Conservation (phyloP, 2,888 invertebrate genomes). For the Galeruca laticollis region DNA sequence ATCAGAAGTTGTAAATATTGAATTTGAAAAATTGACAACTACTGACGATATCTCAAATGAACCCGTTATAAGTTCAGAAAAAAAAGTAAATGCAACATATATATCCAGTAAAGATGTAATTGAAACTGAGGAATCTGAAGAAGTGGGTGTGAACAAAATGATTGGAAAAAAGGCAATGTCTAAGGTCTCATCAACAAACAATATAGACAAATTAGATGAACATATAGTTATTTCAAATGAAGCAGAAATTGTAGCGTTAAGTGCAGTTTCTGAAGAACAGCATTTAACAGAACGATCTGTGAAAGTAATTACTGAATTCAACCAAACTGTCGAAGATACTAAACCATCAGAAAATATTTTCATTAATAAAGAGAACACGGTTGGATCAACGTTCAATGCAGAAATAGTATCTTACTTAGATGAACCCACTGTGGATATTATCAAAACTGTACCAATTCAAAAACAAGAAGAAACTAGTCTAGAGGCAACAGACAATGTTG, state of each 20-base stretch:
- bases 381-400: no score
- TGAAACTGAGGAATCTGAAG: slow-evolving; percentile 19
- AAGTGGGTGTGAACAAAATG: no score
- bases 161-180: slow-evolving; percentile 52
- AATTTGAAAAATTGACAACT: neutral
- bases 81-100: neutral
- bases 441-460: neutral
- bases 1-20: neutral
- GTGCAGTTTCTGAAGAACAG: neutral
- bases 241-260: slow-evolving; percentile 32
- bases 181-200: slow-evolving; percentile 49
- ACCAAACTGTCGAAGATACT: no score
- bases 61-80: neutral
- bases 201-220: slow-evolving; percentile 54
- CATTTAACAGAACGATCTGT: no score
- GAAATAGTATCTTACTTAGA: neutral
- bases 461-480: neutral
- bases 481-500: neutral
- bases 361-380: no score
- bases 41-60: neutral
- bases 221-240: slow-evolving; percentile 55
- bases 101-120: neutral
- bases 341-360: no score
- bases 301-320: no score
- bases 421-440: neutral